Conservation (phyloP, 2,888 invertebrate species). For the Mesodorylaimus sp. region DNA sequence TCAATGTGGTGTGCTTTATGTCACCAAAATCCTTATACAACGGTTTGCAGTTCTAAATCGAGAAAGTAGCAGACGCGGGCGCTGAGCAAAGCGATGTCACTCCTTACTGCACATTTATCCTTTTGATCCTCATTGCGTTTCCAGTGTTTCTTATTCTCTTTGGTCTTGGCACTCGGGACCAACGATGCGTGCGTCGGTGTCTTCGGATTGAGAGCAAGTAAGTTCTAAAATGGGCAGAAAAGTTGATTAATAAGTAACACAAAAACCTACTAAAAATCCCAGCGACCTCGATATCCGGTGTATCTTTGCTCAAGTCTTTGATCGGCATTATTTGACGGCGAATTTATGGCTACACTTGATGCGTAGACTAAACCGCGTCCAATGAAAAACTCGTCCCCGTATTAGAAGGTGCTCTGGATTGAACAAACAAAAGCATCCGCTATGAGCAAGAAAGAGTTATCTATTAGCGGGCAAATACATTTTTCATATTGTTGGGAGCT, state of each 20-base stretch:
- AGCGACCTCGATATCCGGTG: background rate
- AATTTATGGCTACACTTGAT: no score
- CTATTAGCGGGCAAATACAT: no score
- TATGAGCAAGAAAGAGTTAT: no score
- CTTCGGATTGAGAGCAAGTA: conserved; percentile 65
- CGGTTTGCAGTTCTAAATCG: conserved; percentile 46
- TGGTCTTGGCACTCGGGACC: conserved; percentile 65
- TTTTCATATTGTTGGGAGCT: no score
- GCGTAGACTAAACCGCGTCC: no score
- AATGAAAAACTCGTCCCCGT: no score
- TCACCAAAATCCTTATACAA: conserved; percentile 74
- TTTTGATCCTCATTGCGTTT: conserved; percentile 71
- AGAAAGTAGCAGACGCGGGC: conserved; percentile 11
- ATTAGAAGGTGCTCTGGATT: no score
- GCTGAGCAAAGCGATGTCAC: no score
- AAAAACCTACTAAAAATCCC: no score
- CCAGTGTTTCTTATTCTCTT: conserved; percentile 75
- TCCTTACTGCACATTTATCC: conserved; percentile 65
- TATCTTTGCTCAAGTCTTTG: background rate
- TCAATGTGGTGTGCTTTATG: conserved; percentile 86
- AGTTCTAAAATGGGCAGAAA: conserved; percentile 46
- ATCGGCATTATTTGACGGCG: no score
- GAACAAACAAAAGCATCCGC: no score
- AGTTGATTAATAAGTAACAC: background rate
- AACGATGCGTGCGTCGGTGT: conserved; percentile 54